Conservation (phyloP, 2,888 invertebrate species). For the Actias luna region DNA sequence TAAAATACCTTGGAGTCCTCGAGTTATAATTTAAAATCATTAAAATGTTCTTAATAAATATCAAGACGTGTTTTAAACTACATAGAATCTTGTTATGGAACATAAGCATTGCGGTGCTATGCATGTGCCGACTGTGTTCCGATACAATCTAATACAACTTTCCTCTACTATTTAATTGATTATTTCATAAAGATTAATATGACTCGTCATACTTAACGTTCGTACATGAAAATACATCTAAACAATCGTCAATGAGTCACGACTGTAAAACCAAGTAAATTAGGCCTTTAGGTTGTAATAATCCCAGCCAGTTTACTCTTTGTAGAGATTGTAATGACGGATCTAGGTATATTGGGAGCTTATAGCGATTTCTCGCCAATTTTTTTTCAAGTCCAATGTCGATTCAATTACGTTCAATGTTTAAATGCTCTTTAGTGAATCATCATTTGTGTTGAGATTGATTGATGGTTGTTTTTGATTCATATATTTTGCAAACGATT, state of each 20-base stretch:
- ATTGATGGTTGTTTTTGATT: slow-evolving; percentile 29
- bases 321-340: slow-evolving; percentile 23
- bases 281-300: slow-evolving; percentile 30
- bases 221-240: slow-evolving; percentile 58
- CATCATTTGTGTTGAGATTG: slow-evolving; percentile 21
- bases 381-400: slow-evolving; percentile 58
- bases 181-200: slow-evolving; percentile 76
- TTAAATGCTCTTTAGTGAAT: slow-evolving; percentile 18
- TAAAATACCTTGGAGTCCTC: no score
- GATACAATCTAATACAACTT: slow-evolving; percentile 79
- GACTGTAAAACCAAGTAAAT: slow-evolving; percentile 40
- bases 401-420: slow-evolving; percentile 49
- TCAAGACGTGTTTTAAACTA: slow-evolving; percentile 43
- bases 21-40: neutral
- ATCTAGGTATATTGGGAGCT: slow-evolving; percentile 34
- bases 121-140: slow-evolving; percentile 70
- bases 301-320: slow-evolving; percentile 19
- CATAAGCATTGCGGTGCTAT: slow-evolving; percentile 57
- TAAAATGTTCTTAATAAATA: slow-evolving; percentile 32
- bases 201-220: slow-evolving; percentile 72
- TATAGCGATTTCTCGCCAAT: slow-evolving; percentile 46
- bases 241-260: slow-evolving; percentile 60
- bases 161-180: slow-evolving; percentile 75
- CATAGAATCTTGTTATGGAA: slow-evolving; percentile 59
- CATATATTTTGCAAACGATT: slow-evolving; percentile 17